These are phyloP conservation scores for Spialia ferax DNA, from an alignment of 2,888 invertebrate species.

Conservation along the genomic window DNA sequence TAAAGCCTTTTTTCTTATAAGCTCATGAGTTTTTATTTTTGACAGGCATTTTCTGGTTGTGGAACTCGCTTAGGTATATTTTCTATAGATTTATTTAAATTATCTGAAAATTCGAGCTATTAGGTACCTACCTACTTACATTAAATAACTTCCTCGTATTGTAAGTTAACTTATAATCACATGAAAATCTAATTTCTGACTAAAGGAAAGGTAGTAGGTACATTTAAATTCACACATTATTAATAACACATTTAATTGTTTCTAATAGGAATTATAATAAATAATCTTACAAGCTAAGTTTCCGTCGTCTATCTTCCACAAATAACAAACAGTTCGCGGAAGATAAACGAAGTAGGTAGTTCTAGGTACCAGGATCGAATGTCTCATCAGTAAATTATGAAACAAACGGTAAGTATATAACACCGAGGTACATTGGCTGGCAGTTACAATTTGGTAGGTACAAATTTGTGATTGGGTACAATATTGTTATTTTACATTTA, in stretches of 20 bases:
- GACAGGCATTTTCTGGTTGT: no score
- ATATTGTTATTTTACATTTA: no score
- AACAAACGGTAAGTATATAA: not conserved
- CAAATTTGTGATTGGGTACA: not conserved
- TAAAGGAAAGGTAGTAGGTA: not conserved
- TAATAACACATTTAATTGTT: conserved; percentile 12
- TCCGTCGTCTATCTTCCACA: conserved; percentile 73
- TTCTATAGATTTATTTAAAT: no score
- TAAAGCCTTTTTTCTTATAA: no score
- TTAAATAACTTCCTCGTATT: no score
- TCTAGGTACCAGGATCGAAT: not conserved
- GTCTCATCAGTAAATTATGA: conserved; percentile 24
- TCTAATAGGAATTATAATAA: conserved; percentile 43
- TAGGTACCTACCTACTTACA: no score
- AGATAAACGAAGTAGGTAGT: conserved; percentile 65
- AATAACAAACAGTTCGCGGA: conserved; percentile 61
- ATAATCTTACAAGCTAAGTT: conserved; percentile 43
- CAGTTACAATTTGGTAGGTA: not conserved
- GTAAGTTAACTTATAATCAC: no score
- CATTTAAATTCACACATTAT: not conserved
- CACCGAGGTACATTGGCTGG: not conserved
- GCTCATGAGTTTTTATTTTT: no score
- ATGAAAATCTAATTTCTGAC: no score
- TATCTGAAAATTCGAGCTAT: no score
- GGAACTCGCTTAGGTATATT: no score